Conservation (phyloP, 37 sponge, comb jelly and placozoan species). For the Petrosia ficiformis region DNA sequence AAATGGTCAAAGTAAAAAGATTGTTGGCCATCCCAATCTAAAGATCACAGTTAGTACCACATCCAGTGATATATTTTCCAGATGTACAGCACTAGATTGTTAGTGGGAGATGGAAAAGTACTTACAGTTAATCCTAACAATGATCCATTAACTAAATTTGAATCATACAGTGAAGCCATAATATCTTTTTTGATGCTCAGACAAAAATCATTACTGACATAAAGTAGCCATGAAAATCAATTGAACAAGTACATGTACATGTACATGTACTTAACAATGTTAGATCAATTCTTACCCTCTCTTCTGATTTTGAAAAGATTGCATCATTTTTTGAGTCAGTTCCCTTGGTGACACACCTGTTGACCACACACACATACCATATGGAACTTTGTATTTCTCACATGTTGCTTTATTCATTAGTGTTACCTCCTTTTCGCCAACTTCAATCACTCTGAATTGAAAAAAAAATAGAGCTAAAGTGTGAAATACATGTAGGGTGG, state of each 20-base stretch:
- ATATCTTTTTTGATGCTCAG: too few relatives aligned
- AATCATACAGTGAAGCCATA: too few relatives aligned
- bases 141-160: too few relatives aligned
- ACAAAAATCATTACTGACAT: too few relatives aligned
- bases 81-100: background rate
- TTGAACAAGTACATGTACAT: background rate
- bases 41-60: too few relatives aligned
- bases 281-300: constrained; percentile 22
- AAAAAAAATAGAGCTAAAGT: background rate
- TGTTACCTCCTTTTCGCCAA: constrained; percentile 16
- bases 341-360: constrained; percentile 42
- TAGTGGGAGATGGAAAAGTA: background rate
- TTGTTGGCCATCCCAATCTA: too few relatives aligned
- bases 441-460: constrained; percentile 49
- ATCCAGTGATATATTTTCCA: too few relatives aligned
- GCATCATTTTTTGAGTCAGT: constrained; percentile 30
- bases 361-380: constrained; percentile 67
- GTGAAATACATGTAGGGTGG: too few relatives aligned
- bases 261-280: constrained; percentile 10
- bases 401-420: constrained; percentile 45
- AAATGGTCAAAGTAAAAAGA: too few relatives aligned
- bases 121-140: too few relatives aligned
- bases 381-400: constrained; percentile 18
- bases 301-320: constrained; percentile 29
- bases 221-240: too few relatives aligned